Conservation (phyloP, 2,888 invertebrate genomes). For the Eumerus sabulonum region DNA sequence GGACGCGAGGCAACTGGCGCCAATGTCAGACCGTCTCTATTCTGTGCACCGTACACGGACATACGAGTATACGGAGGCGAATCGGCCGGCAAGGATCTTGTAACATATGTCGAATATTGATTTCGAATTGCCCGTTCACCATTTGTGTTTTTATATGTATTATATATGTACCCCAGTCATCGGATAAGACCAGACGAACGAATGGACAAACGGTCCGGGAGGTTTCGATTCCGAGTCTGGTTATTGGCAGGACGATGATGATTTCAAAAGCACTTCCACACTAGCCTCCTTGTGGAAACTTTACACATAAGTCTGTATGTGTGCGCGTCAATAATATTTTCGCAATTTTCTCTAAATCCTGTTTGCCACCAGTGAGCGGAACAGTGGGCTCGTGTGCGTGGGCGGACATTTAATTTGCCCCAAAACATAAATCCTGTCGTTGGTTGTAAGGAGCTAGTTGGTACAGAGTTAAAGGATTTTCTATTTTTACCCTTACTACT, state of each 20-base stretch:
- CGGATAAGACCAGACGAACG: too few relatives aligned
- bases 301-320: too few relatives aligned
- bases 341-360: constrained; percentile 48
- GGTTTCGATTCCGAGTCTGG: constrained; percentile 28
- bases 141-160: neutral
- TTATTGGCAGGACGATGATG: constrained; percentile 20
- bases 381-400: constrained; percentile 31
- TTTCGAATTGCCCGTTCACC: constrained; percentile 51
- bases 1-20: constrained; percentile 51
- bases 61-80: neutral
- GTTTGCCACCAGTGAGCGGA: too few relatives aligned
- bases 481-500: constrained; percentile 45
- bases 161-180: constrained; percentile 16
- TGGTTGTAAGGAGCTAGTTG: constrained; percentile 56
- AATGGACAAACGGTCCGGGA: constrained; percentile 20
- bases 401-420: constrained; percentile 69
- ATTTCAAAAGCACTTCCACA: constrained; percentile 33
- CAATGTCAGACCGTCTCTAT: neutral
- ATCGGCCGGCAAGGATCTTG: constrained; percentile 23
- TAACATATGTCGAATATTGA: constrained; percentile 66
- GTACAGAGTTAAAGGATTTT: constrained; percentile 61
- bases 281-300: constrained; percentile 54
- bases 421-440: constrained; percentile 68
- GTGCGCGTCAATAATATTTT: constrained; percentile 64
- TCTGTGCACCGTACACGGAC: constrained; percentile 9